These are phyloP conservation scores for Delia radicum DNA, from an alignment of 1,140 invertebrate genomes.

Conservation along the genomic window DNA sequence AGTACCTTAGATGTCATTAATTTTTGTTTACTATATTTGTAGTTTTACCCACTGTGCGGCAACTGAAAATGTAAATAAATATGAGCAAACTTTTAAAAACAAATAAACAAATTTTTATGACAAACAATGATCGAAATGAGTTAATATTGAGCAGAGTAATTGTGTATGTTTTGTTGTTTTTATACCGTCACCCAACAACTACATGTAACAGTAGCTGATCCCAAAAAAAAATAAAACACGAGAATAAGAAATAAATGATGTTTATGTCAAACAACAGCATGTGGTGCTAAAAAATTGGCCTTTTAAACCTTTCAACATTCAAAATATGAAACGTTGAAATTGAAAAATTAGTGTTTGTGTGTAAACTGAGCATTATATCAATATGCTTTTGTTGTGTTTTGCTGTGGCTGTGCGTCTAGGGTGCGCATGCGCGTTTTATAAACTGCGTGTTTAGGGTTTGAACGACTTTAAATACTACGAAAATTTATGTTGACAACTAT, in stretches of 20 bases:
- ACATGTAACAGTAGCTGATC: background rate
- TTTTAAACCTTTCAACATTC: background rate
- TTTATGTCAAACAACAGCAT: background rate
- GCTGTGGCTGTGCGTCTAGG: background rate
- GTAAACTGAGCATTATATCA: background rate
- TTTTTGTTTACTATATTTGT: too few species aligned
- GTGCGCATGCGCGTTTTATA: slow-evolving; percentile 5
- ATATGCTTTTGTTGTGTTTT: background rate
- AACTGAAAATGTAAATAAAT: background rate
- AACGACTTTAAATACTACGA: background rate
- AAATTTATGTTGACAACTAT: background rate
- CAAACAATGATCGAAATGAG: background rate
- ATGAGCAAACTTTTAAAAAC: background rate
- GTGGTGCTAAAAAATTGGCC: background rate
- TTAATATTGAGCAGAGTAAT: background rate
- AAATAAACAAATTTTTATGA: slow-evolving; percentile 5
- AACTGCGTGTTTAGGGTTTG: background rate
- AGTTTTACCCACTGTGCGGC: too few species aligned
- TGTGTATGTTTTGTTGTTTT: background rate
- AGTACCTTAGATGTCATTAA: too few species aligned
- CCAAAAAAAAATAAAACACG: background rate
- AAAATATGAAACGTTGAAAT: background rate
- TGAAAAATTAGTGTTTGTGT: background rate
- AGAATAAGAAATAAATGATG: background rate
- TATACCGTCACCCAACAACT: too few species aligned